Conservation (phyloP, 2,888 invertebrate species). For the Serripes groenlandicus region DNA sequence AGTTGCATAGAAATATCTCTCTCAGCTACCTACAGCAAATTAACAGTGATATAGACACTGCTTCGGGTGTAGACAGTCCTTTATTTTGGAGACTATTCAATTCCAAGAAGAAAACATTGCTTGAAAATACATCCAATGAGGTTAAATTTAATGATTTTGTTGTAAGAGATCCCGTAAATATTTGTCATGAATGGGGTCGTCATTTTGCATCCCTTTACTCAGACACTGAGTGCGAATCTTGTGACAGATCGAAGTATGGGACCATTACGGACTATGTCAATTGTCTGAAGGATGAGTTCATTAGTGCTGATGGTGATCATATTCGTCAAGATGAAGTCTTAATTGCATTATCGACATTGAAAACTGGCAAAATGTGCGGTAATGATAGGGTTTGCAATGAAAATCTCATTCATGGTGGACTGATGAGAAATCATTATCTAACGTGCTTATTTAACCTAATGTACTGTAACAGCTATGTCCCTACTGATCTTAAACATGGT, state of each 20-base stretch:
- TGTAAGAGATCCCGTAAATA: not conserved
- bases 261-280: not conserved
- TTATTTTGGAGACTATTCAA: not conserved
- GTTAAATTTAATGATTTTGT: slow-evolving; percentile 10
- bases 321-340: not conserved
- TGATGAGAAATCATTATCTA: not conserved
- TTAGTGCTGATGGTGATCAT: not conserved
- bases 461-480: slow-evolving; percentile 1
- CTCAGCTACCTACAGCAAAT: not conserved
- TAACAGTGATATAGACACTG: slow-evolving; percentile 12
- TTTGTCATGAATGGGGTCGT: not conserved
- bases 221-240: not conserved
- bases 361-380: not conserved
- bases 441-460: not conserved
- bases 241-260: not conserved
- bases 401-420: no score
- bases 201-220: not conserved
- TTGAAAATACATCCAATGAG: not conserved
- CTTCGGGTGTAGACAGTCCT: not conserved
- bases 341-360: not conserved
- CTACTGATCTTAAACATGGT: slow-evolving; percentile 19
- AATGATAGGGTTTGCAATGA: not conserved
- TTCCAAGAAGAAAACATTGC: not conserved
- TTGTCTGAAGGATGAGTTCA: not conserved
- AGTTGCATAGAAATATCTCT: not conserved